A percentile compares a stretch with the other conserved stretches of the same genome.
These are phyloP conservation scores for Hetaerina americana DNA, from an alignment of 1,140 invertebrate genomes.

Conservation along the genomic window DNA sequence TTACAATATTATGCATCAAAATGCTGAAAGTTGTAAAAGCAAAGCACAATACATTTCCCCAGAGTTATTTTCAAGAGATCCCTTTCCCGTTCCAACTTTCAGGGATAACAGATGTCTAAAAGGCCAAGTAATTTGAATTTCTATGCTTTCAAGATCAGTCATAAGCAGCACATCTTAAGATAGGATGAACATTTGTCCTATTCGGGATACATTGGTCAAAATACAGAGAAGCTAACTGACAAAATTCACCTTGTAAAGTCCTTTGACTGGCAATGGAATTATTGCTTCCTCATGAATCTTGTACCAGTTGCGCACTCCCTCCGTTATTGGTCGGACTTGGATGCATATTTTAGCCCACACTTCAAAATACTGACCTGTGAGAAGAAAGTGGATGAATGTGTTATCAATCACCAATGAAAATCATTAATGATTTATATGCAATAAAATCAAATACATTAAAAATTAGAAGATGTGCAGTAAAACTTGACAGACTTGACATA, in stretches of 20 bases:
- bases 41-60: too few relatives aligned
- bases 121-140: background rate
- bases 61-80: too few relatives aligned
- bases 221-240: background rate
- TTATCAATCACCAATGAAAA: too few relatives aligned
- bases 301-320: slow-evolving; percentile 18
- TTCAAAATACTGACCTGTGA: slow-evolving; percentile 22
- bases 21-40: too few relatives aligned
- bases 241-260: slow-evolving; percentile 25
- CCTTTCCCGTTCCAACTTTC: too few relatives aligned
- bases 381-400: slow-evolving; percentile 8
- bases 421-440: too few relatives aligned
- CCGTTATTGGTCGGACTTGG: slow-evolving; percentile 14
- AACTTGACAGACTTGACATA: too few relatives aligned
- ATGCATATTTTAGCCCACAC: slow-evolving; percentile 20
- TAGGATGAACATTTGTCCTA: background rate
- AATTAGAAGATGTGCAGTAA: too few relatives aligned
- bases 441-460: too few relatives aligned
- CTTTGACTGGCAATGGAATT: slow-evolving; percentile 35
- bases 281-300: slow-evolving; percentile 27
- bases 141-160: background rate
- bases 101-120: too few relatives aligned
- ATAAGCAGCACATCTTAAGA: background rate
- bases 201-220: background rate
- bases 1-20: too few relatives aligned